phyloP scores from a whole-genome alignment of 2,113 vertebrate genomes.

The Psilopsiagon aurifrons region DNA sequence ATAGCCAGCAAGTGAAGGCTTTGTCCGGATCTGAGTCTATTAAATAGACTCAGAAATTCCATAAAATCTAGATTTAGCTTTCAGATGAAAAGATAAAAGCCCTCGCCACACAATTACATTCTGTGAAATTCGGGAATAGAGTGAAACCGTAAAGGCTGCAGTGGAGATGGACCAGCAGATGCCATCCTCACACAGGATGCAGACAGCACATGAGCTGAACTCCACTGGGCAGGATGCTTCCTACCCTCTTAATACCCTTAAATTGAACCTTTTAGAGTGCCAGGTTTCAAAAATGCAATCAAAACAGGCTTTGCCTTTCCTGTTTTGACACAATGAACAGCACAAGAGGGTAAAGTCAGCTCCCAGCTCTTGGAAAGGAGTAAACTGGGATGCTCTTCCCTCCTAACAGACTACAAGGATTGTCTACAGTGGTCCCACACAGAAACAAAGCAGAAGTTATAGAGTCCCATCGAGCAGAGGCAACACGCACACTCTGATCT shows the following conservation, averaged over 20 bases:
- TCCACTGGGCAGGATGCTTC: too few species aligned
- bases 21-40: background rate
- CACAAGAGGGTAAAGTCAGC: background rate
- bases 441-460: accelerated
- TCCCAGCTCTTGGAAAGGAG: background rate
- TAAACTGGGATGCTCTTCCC: background rate
- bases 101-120: background rate
- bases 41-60: background rate
- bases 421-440: accelerated
- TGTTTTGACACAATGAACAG: too few species aligned
- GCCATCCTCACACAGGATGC: accelerated
- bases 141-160: accelerated
- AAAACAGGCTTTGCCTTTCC: background rate
- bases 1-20: background rate
- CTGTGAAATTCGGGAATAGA: background rate
- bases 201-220: accelerated
- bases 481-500: accelerated
- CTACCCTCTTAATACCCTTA: background rate
- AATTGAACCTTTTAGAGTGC: background rate
- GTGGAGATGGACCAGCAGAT: background rate
- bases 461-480: background rate
- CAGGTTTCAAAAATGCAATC: background rate
- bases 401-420: background rate
- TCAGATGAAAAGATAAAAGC: background rate
- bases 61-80: background rate